phyloP scores from a whole-genome alignment of 2,888 invertebrate species.

The Yponomeuta malinellus region DNA sequence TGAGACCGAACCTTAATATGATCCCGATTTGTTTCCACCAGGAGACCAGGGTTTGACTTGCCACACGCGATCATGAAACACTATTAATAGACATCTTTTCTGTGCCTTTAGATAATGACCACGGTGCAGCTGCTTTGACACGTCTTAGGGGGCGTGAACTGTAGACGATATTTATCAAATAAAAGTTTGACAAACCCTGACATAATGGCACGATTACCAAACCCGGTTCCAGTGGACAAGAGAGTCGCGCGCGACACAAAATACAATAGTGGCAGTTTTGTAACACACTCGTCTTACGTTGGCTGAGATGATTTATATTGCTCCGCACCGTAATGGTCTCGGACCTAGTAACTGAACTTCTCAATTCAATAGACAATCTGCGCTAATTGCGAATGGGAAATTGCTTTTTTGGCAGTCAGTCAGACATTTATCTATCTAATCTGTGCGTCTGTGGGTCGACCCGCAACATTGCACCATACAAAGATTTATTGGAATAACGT shows the following conservation, averaged over 20 bases:
- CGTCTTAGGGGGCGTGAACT: no score
- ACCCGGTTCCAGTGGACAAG: not conserved
- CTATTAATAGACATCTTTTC: no score
- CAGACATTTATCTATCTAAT: not conserved
- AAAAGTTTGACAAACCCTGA: not conserved
- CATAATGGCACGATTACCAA: not conserved
- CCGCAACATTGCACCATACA: no score
- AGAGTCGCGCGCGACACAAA: not conserved
- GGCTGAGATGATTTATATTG: not conserved
- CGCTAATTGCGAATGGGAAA: not conserved
- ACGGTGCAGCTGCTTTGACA: no score
- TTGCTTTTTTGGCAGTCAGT: not conserved
- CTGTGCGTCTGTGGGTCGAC: no score
- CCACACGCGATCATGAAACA: no score
- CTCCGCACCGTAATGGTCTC: not conserved
- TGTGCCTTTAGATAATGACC: no score
- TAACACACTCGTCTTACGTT: not conserved
- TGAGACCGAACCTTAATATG: no score
- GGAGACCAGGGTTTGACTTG: no score
- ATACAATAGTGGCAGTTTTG: not conserved
- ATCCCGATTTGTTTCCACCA: no score
- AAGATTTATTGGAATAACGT: no score
- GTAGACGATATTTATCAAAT: no score
- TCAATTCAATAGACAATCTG: not conserved
- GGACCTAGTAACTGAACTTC: not conserved